A percentile compares a stretch with the other conserved stretches of the same genome.
Evolutionary conservation across 2,113 vertebrate genomes (phyloP).

Genomic region (Tympanuchus pallidicinctus): DNA sequence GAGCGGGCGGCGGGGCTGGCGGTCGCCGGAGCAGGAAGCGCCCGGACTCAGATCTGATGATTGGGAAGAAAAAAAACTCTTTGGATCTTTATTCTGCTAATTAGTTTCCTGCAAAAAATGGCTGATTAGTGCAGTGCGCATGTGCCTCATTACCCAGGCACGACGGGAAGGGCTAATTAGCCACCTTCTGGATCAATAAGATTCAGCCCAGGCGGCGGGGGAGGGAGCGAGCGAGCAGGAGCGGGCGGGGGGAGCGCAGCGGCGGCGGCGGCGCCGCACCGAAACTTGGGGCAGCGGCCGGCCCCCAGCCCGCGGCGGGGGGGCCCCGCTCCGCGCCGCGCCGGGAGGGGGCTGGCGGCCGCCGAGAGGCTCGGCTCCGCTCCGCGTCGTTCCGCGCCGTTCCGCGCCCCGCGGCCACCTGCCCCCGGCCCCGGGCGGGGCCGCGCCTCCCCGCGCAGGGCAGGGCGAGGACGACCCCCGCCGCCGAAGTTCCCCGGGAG

Average conservation of each 20-base stretch:
- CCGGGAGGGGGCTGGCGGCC: not conserved
- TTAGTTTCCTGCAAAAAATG: conserved; percentile 99
- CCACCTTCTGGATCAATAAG: conserved; percentile 99
- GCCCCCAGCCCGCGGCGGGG: not conserved
- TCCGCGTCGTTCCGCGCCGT: no score
- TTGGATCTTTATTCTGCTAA: conserved; percentile 99
- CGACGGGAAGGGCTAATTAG: conserved; percentile 99
- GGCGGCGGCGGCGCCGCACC: not conserved
- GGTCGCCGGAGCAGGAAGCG: conserved; percentile 81
- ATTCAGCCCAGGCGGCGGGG: conserved; percentile 92
- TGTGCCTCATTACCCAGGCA: conserved; percentile 99
- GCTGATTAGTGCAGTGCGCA: conserved; percentile 99
- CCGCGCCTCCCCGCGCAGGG: not conserved
- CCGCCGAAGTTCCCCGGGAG: not conserved
- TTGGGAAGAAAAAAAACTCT: conserved; percentile 98
- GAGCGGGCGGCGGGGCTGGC: conserved; percentile 70
- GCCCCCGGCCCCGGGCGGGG: not conserved
- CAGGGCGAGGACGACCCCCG: not conserved
- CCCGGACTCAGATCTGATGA: conserved; percentile 92
- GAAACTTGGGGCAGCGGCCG: conserved; percentile 18
- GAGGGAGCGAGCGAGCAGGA: conserved; percentile 79
- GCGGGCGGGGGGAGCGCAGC: conserved; percentile 76
- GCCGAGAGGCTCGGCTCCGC: not conserved
- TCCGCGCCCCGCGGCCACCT: not conserved
- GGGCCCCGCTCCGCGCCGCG: not conserved